Evolutionary conservation across 2,113 vertebrate genomes (phyloP).

Genomic region (Amblyopsis rosae): DNA sequence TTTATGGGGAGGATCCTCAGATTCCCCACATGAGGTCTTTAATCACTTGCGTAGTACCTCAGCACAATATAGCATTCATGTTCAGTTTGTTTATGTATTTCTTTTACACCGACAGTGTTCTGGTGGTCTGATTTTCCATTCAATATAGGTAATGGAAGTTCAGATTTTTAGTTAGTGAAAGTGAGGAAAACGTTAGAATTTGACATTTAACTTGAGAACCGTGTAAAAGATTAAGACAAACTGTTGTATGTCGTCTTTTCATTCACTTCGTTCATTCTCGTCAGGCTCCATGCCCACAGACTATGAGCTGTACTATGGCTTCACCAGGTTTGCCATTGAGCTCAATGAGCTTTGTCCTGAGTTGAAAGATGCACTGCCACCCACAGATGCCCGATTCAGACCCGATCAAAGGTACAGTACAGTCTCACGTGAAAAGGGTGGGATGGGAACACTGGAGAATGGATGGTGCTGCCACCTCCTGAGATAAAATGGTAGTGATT

Average conservation of each 20-base stretch:
- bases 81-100: too few relatives aligned
- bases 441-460: not conserved
- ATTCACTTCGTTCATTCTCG: slow-evolving; percentile 1
- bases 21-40: too few relatives aligned
- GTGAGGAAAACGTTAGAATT: too few relatives aligned
- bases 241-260: not conserved
- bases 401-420: slow-evolving; percentile 95
- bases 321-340: slow-evolving; percentile 96
- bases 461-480: slow-evolving; percentile 23
- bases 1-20: too few relatives aligned
- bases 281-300: slow-evolving; percentile 97
- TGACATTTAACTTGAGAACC: too few relatives aligned
- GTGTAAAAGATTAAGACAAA: too few relatives aligned
- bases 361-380: slow-evolving; percentile 90
- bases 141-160: too few relatives aligned
- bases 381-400: slow-evolving; percentile 92
- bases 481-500: not conserved
- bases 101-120: too few relatives aligned
- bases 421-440: not conserved
- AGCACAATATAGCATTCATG: too few relatives aligned
- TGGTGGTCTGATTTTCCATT: too few relatives aligned
- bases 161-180: too few relatives aligned
- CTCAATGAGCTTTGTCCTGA: slow-evolving; percentile 96
- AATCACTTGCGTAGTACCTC: too few relatives aligned
- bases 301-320: slow-evolving; percentile 96